Base-by-base conservation (phyloP, 2,797 vertebrate species). In the Pseudomugil gertrudae region DNA sequence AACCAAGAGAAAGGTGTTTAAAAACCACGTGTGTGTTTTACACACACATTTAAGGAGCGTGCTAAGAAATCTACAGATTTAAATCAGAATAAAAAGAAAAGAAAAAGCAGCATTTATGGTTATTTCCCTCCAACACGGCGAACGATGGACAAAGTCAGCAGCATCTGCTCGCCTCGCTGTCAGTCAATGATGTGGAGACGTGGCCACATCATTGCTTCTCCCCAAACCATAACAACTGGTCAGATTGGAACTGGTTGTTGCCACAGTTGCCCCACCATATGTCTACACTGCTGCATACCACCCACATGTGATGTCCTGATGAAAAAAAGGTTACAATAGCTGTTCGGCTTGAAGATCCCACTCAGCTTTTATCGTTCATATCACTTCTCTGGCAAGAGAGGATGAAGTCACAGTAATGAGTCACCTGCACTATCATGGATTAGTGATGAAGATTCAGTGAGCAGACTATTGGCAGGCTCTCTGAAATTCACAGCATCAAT, bases 311-410 rank as follows among this genome's bases (percentile, higher is more conserved):
- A 87, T 57, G 63, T 73, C 60, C 65, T 61, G 3, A 69, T 69
- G 78, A 68, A 81, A 84, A 89, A 78, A 66, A 87, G 89, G 90
- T 91, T 87, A 83, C 33, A 80, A 87, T 83, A 86, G 79, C 58
- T 80, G 80, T 86, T 87, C 87, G 74, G 64, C 69, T 82, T 84
- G 76, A 79, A 75, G 80, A 63, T 36, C 14, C 8, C 13, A 36
- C 7, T 57, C 71, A 84, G 86, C 73, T 33, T 72, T 84, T 63
- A 59, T 69, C 59, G 69, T 79, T 75, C 74, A 68, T 77, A 80
- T 84, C 29, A 30, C 57, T 24, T 35, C 47, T 27, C 30, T 38
- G 59, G 23, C 24, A 23, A 2, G 40, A 45, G 2, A 9, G 7
- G 19, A 45, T 43, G 38, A 6, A 43, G 15, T 43, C 38, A 17